Evolutionary conservation across 1,140 invertebrate genomes (phyloP).

Genomic region (Sesamia nonagrioides): DNA sequence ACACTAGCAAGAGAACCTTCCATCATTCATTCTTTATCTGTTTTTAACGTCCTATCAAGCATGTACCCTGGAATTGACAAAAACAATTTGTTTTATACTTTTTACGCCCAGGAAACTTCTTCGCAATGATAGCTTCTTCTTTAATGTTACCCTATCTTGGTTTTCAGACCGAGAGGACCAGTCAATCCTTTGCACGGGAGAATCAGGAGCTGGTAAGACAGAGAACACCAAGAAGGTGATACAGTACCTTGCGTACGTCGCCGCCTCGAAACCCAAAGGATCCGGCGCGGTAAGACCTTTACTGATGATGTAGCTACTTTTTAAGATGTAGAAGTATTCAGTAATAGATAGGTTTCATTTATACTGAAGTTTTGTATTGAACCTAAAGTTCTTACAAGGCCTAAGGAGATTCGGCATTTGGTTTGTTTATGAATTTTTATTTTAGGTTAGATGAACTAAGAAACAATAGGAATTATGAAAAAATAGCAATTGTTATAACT

Average conservation of each 20-base stretch:
- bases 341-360: neutral
- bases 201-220: conserved; percentile 99
- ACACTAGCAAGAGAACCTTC: too few relatives aligned
- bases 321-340: too few relatives aligned
- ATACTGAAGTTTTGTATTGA: neutral
- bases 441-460: too few relatives aligned
- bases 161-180: conserved; percentile 98
- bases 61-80: too few relatives aligned
- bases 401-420: too few relatives aligned
- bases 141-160: neutral
- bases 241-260: conserved; percentile 99
- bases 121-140: neutral
- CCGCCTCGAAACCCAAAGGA: conserved; percentile 97
- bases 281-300: conserved; percentile 93
- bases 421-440: too few relatives aligned
- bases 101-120: neutral
- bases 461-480: too few relatives aligned
- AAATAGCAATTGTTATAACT: too few relatives aligned
- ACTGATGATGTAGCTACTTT: neutral
- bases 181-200: conserved; percentile 99
- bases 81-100: too few relatives aligned
- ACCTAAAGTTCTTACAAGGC: too few relatives aligned
- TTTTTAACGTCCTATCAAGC: too few relatives aligned
- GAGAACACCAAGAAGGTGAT: conserved; percentile 99
- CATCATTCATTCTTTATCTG: too few relatives aligned